phyloP scores from a whole-genome alignment of 2,888 invertebrate species.

The Eutolmus rufibarbis region DNA sequence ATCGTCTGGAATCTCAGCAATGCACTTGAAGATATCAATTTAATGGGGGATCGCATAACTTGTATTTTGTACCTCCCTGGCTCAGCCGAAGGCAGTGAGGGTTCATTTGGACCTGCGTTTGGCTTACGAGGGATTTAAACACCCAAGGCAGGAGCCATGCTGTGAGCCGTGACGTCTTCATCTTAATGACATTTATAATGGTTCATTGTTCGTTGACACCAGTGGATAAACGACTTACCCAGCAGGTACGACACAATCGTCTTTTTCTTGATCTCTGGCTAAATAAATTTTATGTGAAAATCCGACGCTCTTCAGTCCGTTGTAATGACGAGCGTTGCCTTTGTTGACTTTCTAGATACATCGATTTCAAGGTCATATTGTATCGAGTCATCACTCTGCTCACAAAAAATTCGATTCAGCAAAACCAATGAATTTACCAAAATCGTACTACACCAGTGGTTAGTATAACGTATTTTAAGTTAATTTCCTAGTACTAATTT shows the following conservation, averaged over 20 bases:
- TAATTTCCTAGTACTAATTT: no score
- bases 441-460: no score
- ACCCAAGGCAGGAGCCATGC: background rate
- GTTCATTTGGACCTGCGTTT: background rate
- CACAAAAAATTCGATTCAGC: no score
- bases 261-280: background rate
- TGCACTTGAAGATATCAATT: conserved; percentile 7
- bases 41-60: conserved; percentile 10
- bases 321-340: background rate
- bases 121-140: background rate
- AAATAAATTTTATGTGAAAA: background rate
- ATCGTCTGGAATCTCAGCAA: conserved; percentile 2
- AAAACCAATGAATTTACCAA: no score
- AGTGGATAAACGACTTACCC: background rate
- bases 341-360: background rate
- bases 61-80: background rate
- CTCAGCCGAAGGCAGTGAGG: background rate
- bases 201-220: conserved; percentile 14
- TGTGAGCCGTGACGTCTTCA: background rate
- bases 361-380: background rate
- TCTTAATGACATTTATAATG: conserved; percentile 14
- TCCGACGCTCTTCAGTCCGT: background rate
- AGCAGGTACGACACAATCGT: background rate
- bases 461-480: no score
- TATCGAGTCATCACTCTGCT: no score